Base-by-base conservation (phyloP, 2,888 invertebrate species). In the Tortricodes alternella region DNA sequence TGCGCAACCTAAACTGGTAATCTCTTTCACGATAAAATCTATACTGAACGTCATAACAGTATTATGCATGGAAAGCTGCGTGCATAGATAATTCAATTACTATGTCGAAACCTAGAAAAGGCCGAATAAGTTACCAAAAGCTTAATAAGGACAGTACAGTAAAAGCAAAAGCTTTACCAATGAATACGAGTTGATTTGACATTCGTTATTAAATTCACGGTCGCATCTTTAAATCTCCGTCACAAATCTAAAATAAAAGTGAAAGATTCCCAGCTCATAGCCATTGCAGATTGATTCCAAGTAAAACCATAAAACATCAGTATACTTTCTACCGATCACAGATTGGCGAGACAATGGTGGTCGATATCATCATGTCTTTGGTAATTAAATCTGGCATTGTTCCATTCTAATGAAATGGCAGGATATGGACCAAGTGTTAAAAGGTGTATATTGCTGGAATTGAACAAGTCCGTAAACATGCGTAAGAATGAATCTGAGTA, bases 271-370 rank as follows among this genome's bases (percentile, higher is more conserved):
- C 39, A 53, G n/a, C 41, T 48, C 27, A 48, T 48, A 35, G 55
- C 34, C 39, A 46, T 41, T 19, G 7, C 46, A 53, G 55, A 55
- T 55, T 34, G 48, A 55, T 49, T 55, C 46, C 35, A 55, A 49
- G 48, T 49, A 55, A 55, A 55, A 55, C 48, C 55, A 55, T 35
- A 55, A 41, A 55, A 49, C 55, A 55, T 48, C 41, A 24, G 43
- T 43, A 43, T 49, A 48, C 55, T 55, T 55, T 55, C 55, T 52
- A 55, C 48, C 48, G 55, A 55, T 55, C 27, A 13, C 19, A 49
- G 55, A 55, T 55, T 55, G 35, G 48, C 44, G 55, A 55, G 35
- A 55, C 55, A 55, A 55, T 55, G 27, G 44, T 5, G 44, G 55
- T 55, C 48, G 55, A 55, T 55, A 55, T n/a, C 37, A 50, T 50